Base-by-base conservation (phyloP, 2,797 vertebrate genomes). In the Natrix natrix region DNA sequence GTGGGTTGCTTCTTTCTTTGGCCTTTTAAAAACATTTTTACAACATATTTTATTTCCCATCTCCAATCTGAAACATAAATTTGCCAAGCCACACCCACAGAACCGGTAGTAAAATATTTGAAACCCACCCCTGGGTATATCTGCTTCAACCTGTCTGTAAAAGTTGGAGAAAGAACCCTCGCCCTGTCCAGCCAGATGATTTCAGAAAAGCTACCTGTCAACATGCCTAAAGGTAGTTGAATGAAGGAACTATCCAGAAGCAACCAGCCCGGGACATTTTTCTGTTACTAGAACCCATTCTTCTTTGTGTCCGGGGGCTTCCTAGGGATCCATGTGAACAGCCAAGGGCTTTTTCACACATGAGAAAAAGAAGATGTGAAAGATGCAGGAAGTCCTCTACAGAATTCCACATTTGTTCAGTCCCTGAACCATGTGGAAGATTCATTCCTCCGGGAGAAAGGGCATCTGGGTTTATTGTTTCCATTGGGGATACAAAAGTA, bases 171-270 rank as follows among this genome's bases (percentile, higher is more conserved):
- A 59, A 66, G 63, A 86, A 28, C 0, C 0, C 22, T 89, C 55
- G 10, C 88, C 0, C 0, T 32, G 17, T 13, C 63, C 55, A 16
- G 0, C 52, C 88, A 59, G 2, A 57, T 87, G 0, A 0, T 63
- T 88, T 66, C 32, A 28, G 7, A 12, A 56, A 3, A 0, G 32
- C 56, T 0, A 0, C 54, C 86, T 37, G 24, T 87, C 26, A 60
- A 83, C 22, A 14, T 89, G 56, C 48, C 24, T 43, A 78, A 37
- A 37, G 28, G 52, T 24, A 5, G 22, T 3, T 8, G 37, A 91
- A 54, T 22, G 12, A 32, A 87, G 89, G 22, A n/a, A 32, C 20
- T 11, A 4, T 43, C 74, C 56, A 52, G 55, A 56, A 55, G 28
- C 24, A 57, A 66, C 78, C 26, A 26, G 32, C 32, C 4, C 26